A percentile compares a stretch with the other conserved stretches of the same genome.
Conservation (phyloP, 2,888 invertebrate species). For the Philereme vetulata region DNA sequence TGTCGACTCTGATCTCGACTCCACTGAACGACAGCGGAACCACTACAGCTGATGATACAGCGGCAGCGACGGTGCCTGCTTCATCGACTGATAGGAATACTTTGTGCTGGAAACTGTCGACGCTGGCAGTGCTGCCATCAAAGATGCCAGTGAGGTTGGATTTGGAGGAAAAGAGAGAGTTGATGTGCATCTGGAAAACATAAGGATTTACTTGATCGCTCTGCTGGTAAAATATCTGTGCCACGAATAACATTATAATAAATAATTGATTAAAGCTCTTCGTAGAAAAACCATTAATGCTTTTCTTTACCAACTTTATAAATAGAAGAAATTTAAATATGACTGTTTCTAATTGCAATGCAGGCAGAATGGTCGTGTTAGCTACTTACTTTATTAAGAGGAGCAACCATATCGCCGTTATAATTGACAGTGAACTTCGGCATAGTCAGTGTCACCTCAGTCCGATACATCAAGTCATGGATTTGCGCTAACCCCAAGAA, state of each 20-base stretch:
- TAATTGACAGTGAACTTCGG: slow-evolving; percentile 86
- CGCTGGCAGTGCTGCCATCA: slow-evolving; percentile 59
- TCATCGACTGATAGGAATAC: slow-evolving; percentile 87
- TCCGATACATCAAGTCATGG: slow-evolving; percentile 64
- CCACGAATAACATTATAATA: too few relatives aligned
- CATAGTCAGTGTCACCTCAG: slow-evolving; percentile 81
- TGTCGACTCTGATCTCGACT: slow-evolving; percentile 80
- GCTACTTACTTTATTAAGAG: slow-evolving; percentile 76
- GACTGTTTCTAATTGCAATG: too few relatives aligned
- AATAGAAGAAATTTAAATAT: too few relatives aligned
- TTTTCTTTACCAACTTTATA: too few relatives aligned
- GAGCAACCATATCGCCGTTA: slow-evolving; percentile 74
- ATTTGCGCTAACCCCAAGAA: slow-evolving; percentile 80
- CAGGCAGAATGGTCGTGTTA: too few relatives aligned
- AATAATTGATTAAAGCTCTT: too few relatives aligned
- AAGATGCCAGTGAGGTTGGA: slow-evolving; percentile 85
- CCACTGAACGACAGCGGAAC: slow-evolving; percentile 85
- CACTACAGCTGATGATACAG: slow-evolving; percentile 83
- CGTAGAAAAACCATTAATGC: too few relatives aligned
- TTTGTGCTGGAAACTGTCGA: slow-evolving; percentile 85
- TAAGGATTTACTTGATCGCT: neutral
- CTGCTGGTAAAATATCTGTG: too few relatives aligned
- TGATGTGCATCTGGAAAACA: slow-evolving; percentile 83
- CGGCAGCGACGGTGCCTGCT: slow-evolving; percentile 86
- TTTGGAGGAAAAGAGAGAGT: slow-evolving; percentile 78